Evolutionary conservation across 1,140 invertebrate genomes (phyloP).

Genomic region (Micrasema longulum): DNA sequence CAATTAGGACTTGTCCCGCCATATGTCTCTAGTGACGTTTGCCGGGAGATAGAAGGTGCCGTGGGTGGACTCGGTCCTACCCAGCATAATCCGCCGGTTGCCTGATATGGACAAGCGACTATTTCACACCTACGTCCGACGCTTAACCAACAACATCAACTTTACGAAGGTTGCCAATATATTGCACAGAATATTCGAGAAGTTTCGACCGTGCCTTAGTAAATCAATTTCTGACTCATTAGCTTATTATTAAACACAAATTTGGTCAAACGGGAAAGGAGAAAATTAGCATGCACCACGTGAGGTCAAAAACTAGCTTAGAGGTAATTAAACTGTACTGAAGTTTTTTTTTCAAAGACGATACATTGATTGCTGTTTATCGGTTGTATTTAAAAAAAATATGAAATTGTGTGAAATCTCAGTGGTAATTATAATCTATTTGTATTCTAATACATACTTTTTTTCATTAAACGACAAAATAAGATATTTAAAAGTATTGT

Average conservation of each 20-base stretch:
- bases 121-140: constrained; percentile 10
- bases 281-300: background rate
- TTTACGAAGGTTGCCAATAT: background rate
- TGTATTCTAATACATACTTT: no score
- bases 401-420: no score
- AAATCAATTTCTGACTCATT: background rate
- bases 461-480: no score
- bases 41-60: background rate
- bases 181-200: background rate
- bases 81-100: constrained; percentile 15
- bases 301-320: no score
- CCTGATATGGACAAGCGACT: constrained; percentile 11
- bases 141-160: background rate
- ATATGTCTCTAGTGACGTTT: constrained; percentile 12
- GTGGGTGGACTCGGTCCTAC: background rate
- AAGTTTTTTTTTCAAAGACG: no score
- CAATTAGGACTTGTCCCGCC: constrained; percentile 20
- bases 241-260: constrained; percentile 8
- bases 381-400: no score
- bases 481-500: no score
- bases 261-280: constrained; percentile 22
- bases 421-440: no score
- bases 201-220: background rate
- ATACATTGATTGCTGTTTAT: no score
- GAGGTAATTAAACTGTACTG: no score